Conservation (phyloP, 64 coral and sea anemone genomes). For the Actinia equina region DNA sequence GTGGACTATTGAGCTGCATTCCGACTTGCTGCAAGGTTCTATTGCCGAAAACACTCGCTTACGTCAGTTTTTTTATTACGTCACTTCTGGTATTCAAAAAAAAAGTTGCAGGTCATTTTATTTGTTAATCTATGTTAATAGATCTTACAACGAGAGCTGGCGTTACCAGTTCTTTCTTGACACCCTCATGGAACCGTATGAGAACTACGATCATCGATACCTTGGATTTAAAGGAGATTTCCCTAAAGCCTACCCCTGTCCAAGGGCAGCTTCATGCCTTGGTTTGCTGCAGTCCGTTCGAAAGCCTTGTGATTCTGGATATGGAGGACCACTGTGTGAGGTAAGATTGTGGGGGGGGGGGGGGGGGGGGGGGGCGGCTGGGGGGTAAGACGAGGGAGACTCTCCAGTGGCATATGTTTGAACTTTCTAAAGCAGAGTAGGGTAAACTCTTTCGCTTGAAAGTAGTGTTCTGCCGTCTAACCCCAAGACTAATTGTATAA, state of each 20-base stretch:
- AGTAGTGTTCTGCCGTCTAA: too few relatives aligned
- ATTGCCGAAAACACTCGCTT: too few relatives aligned
- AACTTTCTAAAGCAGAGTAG: too few relatives aligned
- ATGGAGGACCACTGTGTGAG: slow-evolving; percentile 75
- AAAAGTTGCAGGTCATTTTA: too few relatives aligned
- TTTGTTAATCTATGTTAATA: neutral
- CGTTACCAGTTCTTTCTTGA: slow-evolving; percentile 64
- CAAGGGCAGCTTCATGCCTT: slow-evolving; percentile 68
- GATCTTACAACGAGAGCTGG: slow-evolving; percentile 49
- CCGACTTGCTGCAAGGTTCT: too few relatives aligned
- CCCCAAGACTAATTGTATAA: too few relatives aligned
- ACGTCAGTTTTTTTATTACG: too few relatives aligned
- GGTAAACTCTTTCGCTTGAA: too few relatives aligned
- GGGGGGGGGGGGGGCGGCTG: too few relatives aligned
- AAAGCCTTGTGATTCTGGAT: slow-evolving; percentile 71
- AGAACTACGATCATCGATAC: slow-evolving; percentile 58
- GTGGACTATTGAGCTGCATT: too few relatives aligned
- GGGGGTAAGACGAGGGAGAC: neutral
- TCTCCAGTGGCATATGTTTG: neutral
- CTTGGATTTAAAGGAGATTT: slow-evolving; percentile 64
- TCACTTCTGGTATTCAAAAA: too few relatives aligned
- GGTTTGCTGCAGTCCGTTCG: slow-evolving; percentile 64
- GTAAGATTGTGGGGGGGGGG: slow-evolving; percentile 13
- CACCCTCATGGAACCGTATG: slow-evolving; percentile 57
- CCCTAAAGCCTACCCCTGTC: slow-evolving; percentile 76